Evolutionary conservation across 1,140 invertebrate species (phyloP), one percentile per base, ranked within the genome.

Genomic region (Lineus longissimus): DNA sequence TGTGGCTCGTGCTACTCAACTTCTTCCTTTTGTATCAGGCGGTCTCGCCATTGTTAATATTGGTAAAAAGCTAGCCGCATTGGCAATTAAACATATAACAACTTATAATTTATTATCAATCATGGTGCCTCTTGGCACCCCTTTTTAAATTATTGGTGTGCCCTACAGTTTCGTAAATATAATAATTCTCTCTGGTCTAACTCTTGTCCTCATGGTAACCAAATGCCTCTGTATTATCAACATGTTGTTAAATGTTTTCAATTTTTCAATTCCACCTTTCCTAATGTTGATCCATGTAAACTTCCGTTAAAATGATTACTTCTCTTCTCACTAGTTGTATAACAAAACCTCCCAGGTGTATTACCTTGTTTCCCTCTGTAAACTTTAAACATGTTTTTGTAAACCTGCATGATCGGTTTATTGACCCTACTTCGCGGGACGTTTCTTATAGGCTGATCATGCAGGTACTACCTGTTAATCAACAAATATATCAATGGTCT

Each of bases 141-240:
- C 31, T 64, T 59, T 54, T 30, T 30, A 13, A 15, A 9, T 13
- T 64, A 64, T 36, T 64, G 62, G 62, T n/a, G 58, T 4, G 62
- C 36, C 19, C 31, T 59, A n/a, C 27, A 36, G 15, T 47, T 64
- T 2, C 31, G 56, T 15, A 22, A 51, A 9, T 4, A 29, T 19
- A 47, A 47, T 19, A 22, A 43, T 2, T n/a, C n/a, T 51, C 31
- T 59, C 30, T 33, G n/a, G 15, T 59, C 55, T 1, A 64, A 64
- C 31, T 23, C 27, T 15, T 13, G 17, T 27, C 62, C 62, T 22
- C 62, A 64, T 19, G 15, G 19, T 22, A 15, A 31, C 15, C 22
- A 33, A 15, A 47, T 64, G n/a, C 56, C 62, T 7, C n/a, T 4
- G 2, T 64, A 47, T 59, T 64, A 64, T 40, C 22, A 19, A 15